phyloP scores from a whole-genome alignment of 2,888 invertebrate species.

The Anthrax anthrax region DNA sequence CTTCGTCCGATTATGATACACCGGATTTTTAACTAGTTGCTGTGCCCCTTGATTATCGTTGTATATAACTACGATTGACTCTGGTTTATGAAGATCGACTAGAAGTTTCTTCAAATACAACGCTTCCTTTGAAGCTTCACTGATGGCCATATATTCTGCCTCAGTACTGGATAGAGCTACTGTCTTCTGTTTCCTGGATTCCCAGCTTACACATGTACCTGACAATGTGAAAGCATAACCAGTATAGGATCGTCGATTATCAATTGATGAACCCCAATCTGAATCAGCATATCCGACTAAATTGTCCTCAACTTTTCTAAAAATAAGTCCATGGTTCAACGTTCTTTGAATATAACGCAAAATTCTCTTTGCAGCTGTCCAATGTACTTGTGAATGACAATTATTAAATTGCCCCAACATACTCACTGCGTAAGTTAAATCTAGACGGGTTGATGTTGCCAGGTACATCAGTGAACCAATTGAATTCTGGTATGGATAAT shows the following conservation, averaged over 20 bases:
- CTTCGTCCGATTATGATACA: not conserved
- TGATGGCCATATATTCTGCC: not conserved
- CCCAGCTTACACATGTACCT: not conserved
- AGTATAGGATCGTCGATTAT: not conserved
- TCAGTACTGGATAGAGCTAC: not conserved
- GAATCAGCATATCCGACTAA: conserved; percentile 12
- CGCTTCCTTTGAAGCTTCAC: not conserved
- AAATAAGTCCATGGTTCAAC: not conserved
- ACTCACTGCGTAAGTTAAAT: conserved; percentile 1
- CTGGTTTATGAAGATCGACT: too few relatives aligned
- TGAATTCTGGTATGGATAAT: not conserved
- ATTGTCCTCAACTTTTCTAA: not conserved
- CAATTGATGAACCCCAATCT: conserved; percentile 12
- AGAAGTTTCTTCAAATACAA: not conserved
- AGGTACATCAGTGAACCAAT: too few relatives aligned
- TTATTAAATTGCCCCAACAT: not conserved
- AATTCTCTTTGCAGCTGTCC: too few relatives aligned
- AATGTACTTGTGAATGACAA: not conserved
- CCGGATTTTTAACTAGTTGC: not conserved
- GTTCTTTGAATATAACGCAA: too few relatives aligned
- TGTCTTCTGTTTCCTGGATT: not conserved
- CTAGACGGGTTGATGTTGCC: too few relatives aligned
- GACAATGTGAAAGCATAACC: not conserved
- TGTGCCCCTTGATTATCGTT: not conserved
- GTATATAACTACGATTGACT: not conserved